A percentile compares a stretch with the other conserved stretches of the same genome.
Evolutionary conservation across 2,888 invertebrate species (phyloP).

Genomic region (Tetropium fuscum): DNA sequence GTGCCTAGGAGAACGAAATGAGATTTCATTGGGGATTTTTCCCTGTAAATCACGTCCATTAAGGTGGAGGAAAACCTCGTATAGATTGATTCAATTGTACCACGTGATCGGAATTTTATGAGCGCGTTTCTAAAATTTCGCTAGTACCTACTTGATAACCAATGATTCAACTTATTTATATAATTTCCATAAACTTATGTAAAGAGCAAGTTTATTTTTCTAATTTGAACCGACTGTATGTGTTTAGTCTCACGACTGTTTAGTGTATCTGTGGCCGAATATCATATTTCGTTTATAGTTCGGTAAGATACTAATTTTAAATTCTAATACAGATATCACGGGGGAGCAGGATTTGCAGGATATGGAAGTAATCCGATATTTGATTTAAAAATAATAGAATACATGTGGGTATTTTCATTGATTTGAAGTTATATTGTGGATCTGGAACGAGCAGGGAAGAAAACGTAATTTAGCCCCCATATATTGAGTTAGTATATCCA

Average conservation of each 20-base stretch:
- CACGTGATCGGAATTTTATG: slow-evolving; percentile 42
- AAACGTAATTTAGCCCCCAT: slow-evolving; percentile 42
- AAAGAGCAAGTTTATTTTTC: too few relatives aligned
- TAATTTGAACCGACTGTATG: too few relatives aligned
- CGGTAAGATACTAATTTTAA: too few relatives aligned
- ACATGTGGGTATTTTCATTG: slow-evolving; percentile 38
- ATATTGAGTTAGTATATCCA: slow-evolving; percentile 40
- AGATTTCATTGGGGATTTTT: slow-evolving; percentile 9
- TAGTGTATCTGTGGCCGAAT: too few relatives aligned
- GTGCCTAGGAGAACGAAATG: slow-evolving; percentile 9
- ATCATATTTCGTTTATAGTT: too few relatives aligned
- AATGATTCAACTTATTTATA: slow-evolving; percentile 5
- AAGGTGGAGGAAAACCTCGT: slow-evolving; percentile 37
- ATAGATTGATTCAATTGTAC: slow-evolving; percentile 44
- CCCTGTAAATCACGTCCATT: slow-evolving; percentile 18
- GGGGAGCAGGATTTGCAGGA: background rate
- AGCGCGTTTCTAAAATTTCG: slow-evolving; percentile 5
- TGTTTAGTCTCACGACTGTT: too few relatives aligned
- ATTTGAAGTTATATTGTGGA: slow-evolving; percentile 40
- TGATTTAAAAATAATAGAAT: slow-evolving; percentile 41
- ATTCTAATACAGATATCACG: too few relatives aligned
- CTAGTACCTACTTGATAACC: slow-evolving; percentile 1
- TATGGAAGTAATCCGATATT: slow-evolving; percentile 32
- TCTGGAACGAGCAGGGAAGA: slow-evolving; percentile 31
- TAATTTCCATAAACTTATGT: background rate